Percentiles rank a stretch among this genome's conserved stretches.
These are phyloP conservation scores for Oryzias javanicus DNA, from an alignment of 2,113 vertebrate genomes.

Conservation along the genomic window DNA sequence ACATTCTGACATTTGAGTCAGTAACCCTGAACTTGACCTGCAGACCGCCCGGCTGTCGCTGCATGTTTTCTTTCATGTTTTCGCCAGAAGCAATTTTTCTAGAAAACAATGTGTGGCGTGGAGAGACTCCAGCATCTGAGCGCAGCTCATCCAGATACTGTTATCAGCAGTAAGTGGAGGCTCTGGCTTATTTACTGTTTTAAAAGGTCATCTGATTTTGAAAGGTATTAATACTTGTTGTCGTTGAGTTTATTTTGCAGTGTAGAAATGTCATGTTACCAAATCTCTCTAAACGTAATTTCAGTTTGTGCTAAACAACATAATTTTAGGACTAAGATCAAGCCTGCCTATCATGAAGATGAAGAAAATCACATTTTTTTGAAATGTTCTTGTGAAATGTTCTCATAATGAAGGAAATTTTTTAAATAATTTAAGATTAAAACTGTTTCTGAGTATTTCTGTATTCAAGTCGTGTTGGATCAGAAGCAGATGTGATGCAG, in stretches of 20 bases:
- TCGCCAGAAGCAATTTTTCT: constrained; percentile 18
- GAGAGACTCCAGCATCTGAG: background rate
- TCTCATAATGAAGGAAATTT: too few relatives aligned
- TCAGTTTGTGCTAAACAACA: background rate
- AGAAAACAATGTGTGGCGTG: constrained; percentile 4
- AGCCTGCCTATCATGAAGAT: background rate
- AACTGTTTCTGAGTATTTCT: too few relatives aligned
- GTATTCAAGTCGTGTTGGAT: too few relatives aligned
- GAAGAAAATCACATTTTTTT: too few relatives aligned
- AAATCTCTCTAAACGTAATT: too few relatives aligned
- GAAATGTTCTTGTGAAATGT: too few relatives aligned
- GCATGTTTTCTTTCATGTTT: constrained; percentile 24
- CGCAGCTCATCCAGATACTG: background rate
- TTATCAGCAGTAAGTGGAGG: constrained; percentile 6
- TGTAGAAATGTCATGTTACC: background rate
- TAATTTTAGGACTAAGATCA: background rate
- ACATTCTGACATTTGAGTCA: constrained; percentile 19
- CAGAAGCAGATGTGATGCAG: too few relatives aligned
- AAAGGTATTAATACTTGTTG: background rate
- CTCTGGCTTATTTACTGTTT: background rate
- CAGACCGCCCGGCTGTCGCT: constrained; percentile 14
- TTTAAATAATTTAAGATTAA: too few relatives aligned
- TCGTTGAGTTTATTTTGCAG: background rate
- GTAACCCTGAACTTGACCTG: constrained; percentile 9
- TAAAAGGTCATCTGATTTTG: background rate